Evolutionary conservation across 2,888 invertebrate species (phyloP).

Genomic region (Acanthosepion esculentum): DNA sequence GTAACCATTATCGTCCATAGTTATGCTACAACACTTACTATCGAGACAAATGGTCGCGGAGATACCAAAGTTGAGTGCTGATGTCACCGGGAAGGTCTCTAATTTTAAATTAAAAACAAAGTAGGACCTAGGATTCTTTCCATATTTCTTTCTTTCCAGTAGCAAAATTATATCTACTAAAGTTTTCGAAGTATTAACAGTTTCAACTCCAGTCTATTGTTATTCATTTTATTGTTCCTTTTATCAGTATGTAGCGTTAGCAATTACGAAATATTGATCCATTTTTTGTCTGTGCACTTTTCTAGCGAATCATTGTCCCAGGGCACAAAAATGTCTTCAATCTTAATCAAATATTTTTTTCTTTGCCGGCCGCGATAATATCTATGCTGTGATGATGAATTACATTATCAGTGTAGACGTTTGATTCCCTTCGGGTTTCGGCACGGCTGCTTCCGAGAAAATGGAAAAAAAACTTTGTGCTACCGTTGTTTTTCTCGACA

Average conservation of each 20-base stretch:
- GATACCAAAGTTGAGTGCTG: too few relatives aligned
- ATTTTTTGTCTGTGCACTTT: background rate
- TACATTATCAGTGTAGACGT: background rate
- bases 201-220: background rate
- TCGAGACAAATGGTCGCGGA: too few relatives aligned
- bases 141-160: too few relatives aligned
- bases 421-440: background rate
- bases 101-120: too few relatives aligned
- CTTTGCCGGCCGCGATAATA: background rate
- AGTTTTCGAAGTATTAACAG: background rate
- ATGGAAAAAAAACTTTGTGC: background rate
- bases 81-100: too few relatives aligned
- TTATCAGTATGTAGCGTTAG: too few relatives aligned
- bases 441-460: background rate
- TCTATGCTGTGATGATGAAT: background rate
- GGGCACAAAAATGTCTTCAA: background rate
- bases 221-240: background rate
- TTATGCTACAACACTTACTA: too few relatives aligned
- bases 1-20: too few relatives aligned
- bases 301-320: background rate
- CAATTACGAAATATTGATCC: background rate
- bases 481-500: too few relatives aligned
- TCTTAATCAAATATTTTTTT: conserved; percentile 8
- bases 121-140: too few relatives aligned
- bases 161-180: background rate